Evolutionary conservation across 2,888 invertebrate genomes (phyloP).

Genomic region (Pseudococcus viburni): DNA sequence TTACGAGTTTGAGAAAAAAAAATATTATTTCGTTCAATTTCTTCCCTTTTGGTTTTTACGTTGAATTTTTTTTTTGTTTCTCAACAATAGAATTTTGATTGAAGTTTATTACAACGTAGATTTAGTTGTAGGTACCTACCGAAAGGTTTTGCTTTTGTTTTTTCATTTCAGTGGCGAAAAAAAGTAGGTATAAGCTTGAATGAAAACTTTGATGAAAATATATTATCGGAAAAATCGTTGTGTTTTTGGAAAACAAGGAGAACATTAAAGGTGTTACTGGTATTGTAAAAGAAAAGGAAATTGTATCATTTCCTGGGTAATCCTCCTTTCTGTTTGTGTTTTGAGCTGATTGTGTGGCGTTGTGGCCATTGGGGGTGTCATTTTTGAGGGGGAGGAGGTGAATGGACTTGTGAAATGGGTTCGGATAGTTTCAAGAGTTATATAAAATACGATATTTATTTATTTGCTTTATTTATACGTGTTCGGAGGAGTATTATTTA

Average conservation of each 20-base stretch:
- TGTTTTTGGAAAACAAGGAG: neutral
- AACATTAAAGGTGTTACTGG: too few relatives aligned
- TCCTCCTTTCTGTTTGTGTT: too few relatives aligned
- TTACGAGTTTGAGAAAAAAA: neutral
- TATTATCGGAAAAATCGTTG: neutral
- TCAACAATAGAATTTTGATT: conserved; percentile 6
- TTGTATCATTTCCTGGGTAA: too few relatives aligned
- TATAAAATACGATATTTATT: too few relatives aligned
- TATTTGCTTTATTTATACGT: too few relatives aligned
- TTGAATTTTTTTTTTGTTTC: neutral
- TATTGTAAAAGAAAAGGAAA: too few relatives aligned
- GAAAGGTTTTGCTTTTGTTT: neutral
- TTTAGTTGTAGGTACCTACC: neutral
- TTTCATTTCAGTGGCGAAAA: neutral
- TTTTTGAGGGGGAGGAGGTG: too few relatives aligned
- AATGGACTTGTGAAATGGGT: too few relatives aligned
- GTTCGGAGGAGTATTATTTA: too few relatives aligned
- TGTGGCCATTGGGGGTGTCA: too few relatives aligned
- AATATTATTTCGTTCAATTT: neutral
- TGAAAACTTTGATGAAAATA: neutral
- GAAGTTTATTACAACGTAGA: neutral
- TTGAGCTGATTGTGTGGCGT: too few relatives aligned
- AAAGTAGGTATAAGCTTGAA: neutral
- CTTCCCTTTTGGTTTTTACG: neutral
- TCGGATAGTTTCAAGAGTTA: too few relatives aligned